Conservation (phyloP, 2,113 vertebrate genomes). For the Chamaetylas fuelleborni region DNA sequence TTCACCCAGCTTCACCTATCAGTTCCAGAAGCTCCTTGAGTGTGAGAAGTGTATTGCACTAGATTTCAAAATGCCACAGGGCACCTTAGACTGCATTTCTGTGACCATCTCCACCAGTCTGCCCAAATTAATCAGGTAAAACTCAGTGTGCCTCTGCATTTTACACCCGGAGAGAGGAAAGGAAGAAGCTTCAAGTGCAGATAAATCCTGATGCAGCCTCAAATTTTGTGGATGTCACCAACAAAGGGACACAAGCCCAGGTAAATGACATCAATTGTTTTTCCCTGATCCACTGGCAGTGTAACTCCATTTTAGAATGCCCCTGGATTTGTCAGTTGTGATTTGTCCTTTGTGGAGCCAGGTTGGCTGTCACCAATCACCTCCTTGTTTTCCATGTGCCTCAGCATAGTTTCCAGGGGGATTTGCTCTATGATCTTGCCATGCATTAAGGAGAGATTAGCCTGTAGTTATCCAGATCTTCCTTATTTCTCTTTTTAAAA, state of each 20-base stretch:
- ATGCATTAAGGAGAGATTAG: neutral
- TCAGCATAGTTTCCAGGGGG: neutral
- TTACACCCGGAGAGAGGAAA: neutral
- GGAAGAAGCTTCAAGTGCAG: neutral
- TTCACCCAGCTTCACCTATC: neutral
- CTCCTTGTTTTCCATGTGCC: neutral
- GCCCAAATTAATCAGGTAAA: neutral
- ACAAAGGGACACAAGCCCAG: neutral
- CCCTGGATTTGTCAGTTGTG: neutral
- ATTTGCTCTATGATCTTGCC: neutral
- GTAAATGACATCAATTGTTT: neutral
- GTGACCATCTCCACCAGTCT: neutral
- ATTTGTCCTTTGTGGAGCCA: neutral
- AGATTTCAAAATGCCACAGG: neutral
- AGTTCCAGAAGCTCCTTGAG: neutral
- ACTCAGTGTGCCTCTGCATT: neutral
- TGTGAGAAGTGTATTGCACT: neutral
- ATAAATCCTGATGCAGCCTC: neutral
- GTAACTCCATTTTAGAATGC: neutral
- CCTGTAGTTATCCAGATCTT: neutral
- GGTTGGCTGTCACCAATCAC: neutral
- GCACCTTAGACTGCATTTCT: neutral
- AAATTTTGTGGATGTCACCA: neutral
- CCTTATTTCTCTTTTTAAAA: neutral
- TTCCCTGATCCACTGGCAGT: neutral